Evolutionary conservation across 1,140 invertebrate genomes (phyloP).

Genomic region (Amyelois transitella): DNA sequence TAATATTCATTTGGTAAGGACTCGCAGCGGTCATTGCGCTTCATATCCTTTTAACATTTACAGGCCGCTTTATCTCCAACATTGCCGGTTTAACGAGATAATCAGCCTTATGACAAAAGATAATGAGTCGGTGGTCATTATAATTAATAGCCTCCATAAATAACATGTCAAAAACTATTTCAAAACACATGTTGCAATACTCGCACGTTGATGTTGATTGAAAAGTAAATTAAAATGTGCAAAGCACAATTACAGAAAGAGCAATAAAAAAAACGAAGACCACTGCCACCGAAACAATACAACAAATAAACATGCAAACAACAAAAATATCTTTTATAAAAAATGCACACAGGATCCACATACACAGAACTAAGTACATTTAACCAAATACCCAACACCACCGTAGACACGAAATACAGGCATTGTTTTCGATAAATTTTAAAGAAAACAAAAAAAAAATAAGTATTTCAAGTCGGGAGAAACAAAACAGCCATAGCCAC

Average conservation of each 20-base stretch:
- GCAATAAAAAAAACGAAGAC: not conserved
- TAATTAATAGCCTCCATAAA: not conserved
- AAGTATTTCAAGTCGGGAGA: conserved; percentile 30
- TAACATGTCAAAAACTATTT: not conserved
- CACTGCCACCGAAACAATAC: conserved; percentile 28
- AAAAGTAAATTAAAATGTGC: not conserved
- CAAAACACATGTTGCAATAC: not conserved
- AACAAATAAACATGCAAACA: conserved; percentile 39
- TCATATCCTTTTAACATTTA: not conserved
- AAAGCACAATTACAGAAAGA: not conserved
- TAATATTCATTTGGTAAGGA: too few relatives aligned
- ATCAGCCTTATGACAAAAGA: not conserved
- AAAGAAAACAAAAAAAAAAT: conserved; percentile 12
- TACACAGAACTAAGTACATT: not conserved
- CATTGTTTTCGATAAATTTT: not conserved
- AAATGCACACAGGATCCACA: conserved; percentile 2
- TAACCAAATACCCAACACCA: not conserved
- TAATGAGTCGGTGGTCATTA: not conserved
- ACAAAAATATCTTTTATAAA: conserved; percentile 28
- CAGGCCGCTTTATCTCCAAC: not conserved
- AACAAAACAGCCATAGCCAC: conserved; percentile 47
- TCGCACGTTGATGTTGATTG: not conserved
- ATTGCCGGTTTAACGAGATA: not conserved
- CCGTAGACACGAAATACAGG: conserved; percentile 1
- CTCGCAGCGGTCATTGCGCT: not conserved